Evolutionary conservation across 2,797 vertebrate species (phyloP), one percentile per base, ranked within the genome.

Genomic region (Xyrichtys novacula): DNA sequence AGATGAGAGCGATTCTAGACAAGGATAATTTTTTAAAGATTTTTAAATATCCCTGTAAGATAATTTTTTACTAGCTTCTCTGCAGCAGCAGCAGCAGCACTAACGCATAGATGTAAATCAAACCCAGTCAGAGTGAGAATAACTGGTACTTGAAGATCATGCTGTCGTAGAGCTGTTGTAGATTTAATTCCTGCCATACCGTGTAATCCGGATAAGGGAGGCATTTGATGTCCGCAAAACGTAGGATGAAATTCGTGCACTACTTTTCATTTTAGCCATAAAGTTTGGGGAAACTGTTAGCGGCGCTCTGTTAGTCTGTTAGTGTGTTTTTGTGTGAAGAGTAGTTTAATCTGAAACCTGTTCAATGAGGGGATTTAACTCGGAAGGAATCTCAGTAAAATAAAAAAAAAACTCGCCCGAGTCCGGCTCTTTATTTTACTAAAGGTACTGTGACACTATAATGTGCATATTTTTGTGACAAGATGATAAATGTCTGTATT

Each of bases 11-110:
- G 86, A 73, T 69, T 74, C 76, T 64, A 63, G 72, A 74, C 65
- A 52, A 75, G 90, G 74, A 92, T 94, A 84, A 91, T 95, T 95
- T 95, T 95, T 94, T 71, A 1, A 85, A 76, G 74, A 82, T 95
- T 96, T 95, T 96, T 95, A 90, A 94, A 87, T 89, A 95, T 95
- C 92, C 80, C 61, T 95, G 79, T 95, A 94, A 87, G 91, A 86
- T 88, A 89, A 95, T 91, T 96, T 96, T 96, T 92, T 96, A 96
- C 94, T 93, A 95, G 96, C 96, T 96, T 96, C 95, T 96, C 93
- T 92, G 95, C 94, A 95, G 44, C 71, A 78, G 81, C 87, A 88
- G 95, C 94, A 95, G 44, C 71, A 78, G 81, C 87, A 88, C 90
- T 89, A 83, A 89, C 71, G 81, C 42, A 64, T 66, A 46, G 22